Evolutionary conservation across 2,113 vertebrate genomes (phyloP).

Genomic region (Microcebus lehilahytsara): DNA sequence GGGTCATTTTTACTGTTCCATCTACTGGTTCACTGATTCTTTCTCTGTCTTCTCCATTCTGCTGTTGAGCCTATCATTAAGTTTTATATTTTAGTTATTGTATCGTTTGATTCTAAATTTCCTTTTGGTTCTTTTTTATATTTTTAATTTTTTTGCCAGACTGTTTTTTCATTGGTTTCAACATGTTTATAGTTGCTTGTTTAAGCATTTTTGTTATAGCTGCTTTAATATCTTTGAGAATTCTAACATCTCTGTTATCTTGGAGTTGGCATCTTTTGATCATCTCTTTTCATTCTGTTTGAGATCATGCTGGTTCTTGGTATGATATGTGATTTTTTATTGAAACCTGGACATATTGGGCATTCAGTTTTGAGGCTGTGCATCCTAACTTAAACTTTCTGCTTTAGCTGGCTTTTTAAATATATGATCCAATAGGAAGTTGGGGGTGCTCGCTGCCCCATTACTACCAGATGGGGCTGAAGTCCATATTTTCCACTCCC

Average conservation of each 20-base stretch:
- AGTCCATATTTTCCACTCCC: background rate
- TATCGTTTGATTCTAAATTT: background rate
- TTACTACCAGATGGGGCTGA: background rate
- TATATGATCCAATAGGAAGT: background rate
- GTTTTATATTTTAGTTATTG: background rate
- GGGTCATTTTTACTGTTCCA: background rate
- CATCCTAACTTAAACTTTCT: background rate
- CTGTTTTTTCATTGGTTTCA: background rate
- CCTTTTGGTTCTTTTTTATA: background rate
- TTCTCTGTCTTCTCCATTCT: background rate
- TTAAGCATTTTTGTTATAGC: background rate
- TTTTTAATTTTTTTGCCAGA: background rate
- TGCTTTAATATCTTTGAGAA: conserved; percentile 3
- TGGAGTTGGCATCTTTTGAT: background rate
- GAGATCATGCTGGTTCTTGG: background rate
- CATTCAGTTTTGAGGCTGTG: background rate
- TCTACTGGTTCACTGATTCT: background rate
- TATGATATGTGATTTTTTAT: background rate
- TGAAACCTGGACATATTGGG: background rate
- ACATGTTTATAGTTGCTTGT: background rate
- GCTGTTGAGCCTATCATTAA: background rate
- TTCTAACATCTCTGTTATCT: background rate
- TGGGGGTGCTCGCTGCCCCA: background rate
- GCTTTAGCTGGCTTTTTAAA: background rate
- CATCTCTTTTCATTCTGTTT: background rate